Percentiles rank a stretch among this genome's conserved stretches.
These are phyloP conservation scores for Remorina albescens DNA, from an alignment of 2,797 vertebrate genomes.

Conservation along the genomic window DNA sequence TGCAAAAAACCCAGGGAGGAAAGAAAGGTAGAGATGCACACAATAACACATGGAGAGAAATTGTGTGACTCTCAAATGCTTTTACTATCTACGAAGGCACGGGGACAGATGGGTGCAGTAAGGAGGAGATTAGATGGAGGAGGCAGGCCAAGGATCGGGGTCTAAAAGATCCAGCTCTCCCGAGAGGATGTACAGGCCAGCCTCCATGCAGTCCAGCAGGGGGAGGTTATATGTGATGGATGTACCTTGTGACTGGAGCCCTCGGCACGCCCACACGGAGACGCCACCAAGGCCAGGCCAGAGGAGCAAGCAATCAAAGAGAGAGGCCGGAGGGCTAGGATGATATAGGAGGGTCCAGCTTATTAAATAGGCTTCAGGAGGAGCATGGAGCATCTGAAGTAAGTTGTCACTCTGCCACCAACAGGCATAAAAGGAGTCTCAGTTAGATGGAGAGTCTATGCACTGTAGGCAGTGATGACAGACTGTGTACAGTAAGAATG, in stretches of 20 bases:
- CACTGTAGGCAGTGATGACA: constrained; percentile 74
- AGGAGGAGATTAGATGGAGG: constrained; percentile 75
- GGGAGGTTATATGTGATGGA: constrained; percentile 70
- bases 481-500: constrained; percentile 73
- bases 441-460: constrained; percentile 66
- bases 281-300: constrained; percentile 76
- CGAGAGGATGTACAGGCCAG: constrained; percentile 60
- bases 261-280: constrained; percentile 72
- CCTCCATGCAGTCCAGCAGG: constrained; percentile 42
- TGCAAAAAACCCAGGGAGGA: constrained; percentile 49
- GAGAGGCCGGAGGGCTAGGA: constrained; percentile 68
- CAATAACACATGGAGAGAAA: constrained; percentile 53
- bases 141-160: constrained; percentile 63
- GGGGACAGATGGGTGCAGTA: constrained; percentile 76
- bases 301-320: constrained; percentile 79
- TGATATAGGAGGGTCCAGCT: constrained; percentile 81
- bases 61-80: constrained; percentile 59
- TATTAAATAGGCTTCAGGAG: constrained; percentile 84
- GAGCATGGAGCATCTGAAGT: constrained; percentile 74
- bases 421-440: constrained; percentile 69
- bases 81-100: constrained; percentile 67
- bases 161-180: constrained; percentile 68
- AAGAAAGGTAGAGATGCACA: constrained; percentile 33
- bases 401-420: constrained; percentile 78
- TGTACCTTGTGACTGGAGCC: constrained; percentile 71